Base-by-base conservation (phyloP, 2,888 invertebrate species). In the Apodemia zela region DNA sequence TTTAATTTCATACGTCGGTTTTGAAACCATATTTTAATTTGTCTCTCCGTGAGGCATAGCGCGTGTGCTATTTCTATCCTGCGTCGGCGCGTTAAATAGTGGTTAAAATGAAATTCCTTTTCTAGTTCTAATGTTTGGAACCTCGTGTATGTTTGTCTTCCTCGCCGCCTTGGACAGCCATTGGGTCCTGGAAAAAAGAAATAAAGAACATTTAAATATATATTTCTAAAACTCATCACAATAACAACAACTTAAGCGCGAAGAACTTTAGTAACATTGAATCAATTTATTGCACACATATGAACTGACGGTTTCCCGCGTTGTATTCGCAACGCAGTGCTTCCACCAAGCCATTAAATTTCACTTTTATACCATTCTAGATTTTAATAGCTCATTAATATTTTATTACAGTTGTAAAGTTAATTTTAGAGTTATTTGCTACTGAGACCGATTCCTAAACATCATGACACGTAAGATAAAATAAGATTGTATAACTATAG, bases 61-160 rank as follows among this genome's bases (percentile, higher is more conserved):
- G 98, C 97, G 89, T 98, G 98, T 59, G 98, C 98, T 76, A 98
- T 98, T 92, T 99, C 98, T 92, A 98, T 98, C 92, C 98, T 94
- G 87, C 98, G 95, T 85, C 98, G 94, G 83, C 99, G 94, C 76
- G 98, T 98, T 87, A 99, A 94, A 91, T 99, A 99, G 84, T 98
- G 98, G 92, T 98, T 99, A 93, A 98, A 98, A 85, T 98, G 98
- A 93, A 99, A 99, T 93, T 99, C 99, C 92, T 98, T 98, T 90
- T 99, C 99, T 89, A 99, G 94, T 87, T 99, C 98, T 91, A 98
- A 93, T 29, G 99, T 99, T 92, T 99, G 99, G 94, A 98, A 98
- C 80, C 98, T 96, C 72, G 98, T 99, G 94, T 99, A 99, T 18
- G 99, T 99, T 93, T 99, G 98, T 75, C 99, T 94, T 68, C 98